Base-by-base conservation (phyloP, 2,888 invertebrate genomes). In the Agrenia bidenticulata region DNA sequence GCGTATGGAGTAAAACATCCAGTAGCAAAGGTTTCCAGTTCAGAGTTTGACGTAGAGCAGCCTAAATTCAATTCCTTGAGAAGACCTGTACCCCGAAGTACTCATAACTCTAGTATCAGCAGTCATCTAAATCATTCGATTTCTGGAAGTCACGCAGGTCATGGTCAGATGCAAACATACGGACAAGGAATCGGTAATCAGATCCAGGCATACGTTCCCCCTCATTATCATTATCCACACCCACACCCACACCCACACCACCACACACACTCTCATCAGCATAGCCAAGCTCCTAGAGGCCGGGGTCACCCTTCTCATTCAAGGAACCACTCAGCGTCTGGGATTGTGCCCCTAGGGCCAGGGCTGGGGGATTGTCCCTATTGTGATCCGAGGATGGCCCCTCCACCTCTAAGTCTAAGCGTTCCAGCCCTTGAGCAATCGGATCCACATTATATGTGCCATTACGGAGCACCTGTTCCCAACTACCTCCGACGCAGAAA, bases 51-150 rank as follows among this genome's bases (percentile, higher is more conserved):
- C 54, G 64, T 74, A 19, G 74, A 74, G 49, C 73, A 70, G n/a
- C 74, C 74, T n/a, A 71, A 71, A 60, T 74, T 74, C 54, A 71
- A 74, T 65, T 72, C 72, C n/a, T 61, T 74, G 2, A 27, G 74
- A 57, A 53, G 71, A 63, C 73, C 74, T n/a, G 63, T 64, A 27
- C 58, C 59, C 13, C 37, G 63, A 2, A 63, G 66, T 37, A 55
- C 58, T 9, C 19, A 53, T 0, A 62, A 58, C 26, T 64, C 66
- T 15, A 67, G 63, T 19, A 59, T 63, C 1, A 62, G 64, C 41
- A 67, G 70, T 50, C 64, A 64, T 13, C 54, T 64, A 4, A 63
- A 68, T 19, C 27, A 50, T 39, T 26, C 61, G 26, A 23, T 60
- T 23, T 15, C 49, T 49, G 56, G 39, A n/a, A 15, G n/a, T 15